These are phyloP conservation scores for Centropristis striata DNA, from an alignment of 2,113 vertebrate species.

Conservation along the genomic window DNA sequence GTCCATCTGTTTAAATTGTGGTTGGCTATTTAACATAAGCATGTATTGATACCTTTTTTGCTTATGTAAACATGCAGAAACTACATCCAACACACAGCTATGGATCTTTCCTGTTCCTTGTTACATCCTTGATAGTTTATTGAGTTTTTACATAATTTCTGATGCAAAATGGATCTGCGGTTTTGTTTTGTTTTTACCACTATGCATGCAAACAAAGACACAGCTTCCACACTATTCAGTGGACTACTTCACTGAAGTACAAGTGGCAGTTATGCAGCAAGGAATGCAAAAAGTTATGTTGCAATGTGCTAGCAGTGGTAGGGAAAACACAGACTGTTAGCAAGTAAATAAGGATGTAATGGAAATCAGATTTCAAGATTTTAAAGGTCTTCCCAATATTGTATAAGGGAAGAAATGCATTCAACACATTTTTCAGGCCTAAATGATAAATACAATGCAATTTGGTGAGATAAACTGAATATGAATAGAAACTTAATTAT, in stretches of 20 bases:
- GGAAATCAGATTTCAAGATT: background rate
- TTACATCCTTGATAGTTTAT: background rate
- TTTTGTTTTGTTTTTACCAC: background rate
- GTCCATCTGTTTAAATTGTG: background rate
- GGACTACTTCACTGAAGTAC: background rate
- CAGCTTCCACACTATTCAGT: background rate
- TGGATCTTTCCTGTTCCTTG: slow-evolving; percentile 3
- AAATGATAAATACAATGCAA: too few relatives aligned
- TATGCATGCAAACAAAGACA: background rate
- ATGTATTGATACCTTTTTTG: background rate
- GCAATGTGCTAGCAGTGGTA: background rate
- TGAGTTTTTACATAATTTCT: background rate
- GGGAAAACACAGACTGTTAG: background rate
- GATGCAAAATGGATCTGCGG: background rate
- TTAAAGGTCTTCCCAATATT: background rate
- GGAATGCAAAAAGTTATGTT: too few relatives aligned
- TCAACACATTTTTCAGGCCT: too few relatives aligned
- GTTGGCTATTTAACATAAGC: background rate
- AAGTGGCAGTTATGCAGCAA: background rate
- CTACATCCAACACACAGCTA: slow-evolving; percentile 6
- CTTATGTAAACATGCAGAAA: too few relatives aligned
- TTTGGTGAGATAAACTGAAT: background rate
- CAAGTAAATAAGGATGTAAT: background rate
- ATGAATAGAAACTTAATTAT: background rate
- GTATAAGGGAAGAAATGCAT: background rate